A percentile compares a stretch with the other conserved stretches of the same genome.
phyloP scores from a whole-genome alignment of 1,140 invertebrate species.

The Drosophila bipectinata region DNA sequence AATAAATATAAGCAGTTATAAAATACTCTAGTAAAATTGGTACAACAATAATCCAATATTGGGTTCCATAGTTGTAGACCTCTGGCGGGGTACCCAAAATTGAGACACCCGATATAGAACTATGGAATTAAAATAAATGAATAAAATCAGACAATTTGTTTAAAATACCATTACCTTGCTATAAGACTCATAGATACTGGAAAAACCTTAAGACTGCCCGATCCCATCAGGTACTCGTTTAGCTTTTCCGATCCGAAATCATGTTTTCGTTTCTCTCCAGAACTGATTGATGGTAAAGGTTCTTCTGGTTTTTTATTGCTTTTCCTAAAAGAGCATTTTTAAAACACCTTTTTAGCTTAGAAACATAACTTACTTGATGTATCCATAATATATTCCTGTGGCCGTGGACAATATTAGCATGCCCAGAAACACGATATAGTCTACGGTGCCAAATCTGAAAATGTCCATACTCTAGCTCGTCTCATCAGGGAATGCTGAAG shows the following conservation, averaged over 20 bases:
- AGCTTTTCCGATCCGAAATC: constrained; percentile 83
- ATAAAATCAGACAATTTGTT: too few relatives aligned
- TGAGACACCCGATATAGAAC: constrained; percentile 94
- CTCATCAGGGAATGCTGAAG: constrained; percentile 3
- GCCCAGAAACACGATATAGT: constrained; percentile 87
- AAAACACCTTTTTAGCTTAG: too few relatives aligned
- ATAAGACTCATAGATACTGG: constrained; percentile 93
- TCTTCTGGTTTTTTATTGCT: constrained; percentile 25
- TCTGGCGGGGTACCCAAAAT: constrained; percentile 94
- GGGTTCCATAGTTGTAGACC: constrained; percentile 93
- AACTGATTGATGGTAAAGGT: constrained; percentile 1
- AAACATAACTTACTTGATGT: constrained; percentile 69
- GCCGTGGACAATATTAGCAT: constrained; percentile 87
- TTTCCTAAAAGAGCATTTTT: constrained; percentile 34
- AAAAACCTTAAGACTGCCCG: constrained; percentile 88
- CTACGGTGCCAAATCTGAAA: constrained; percentile 83
- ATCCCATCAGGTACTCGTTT: constrained; percentile 90
- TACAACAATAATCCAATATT: constrained; percentile 91
- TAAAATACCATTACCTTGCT: constrained; percentile 86
- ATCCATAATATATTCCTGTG: constrained; percentile 91
- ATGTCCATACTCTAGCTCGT: constrained; percentile 17
- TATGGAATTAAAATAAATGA: too few relatives aligned
- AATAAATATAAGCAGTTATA: constrained; percentile 89
- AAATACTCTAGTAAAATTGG: constrained; percentile 88
- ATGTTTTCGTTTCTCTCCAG: constrained; percentile 19